A percentile compares a stretch with the other conserved stretches of the same genome.
These are phyloP conservation scores for Eueides isabella DNA, from an alignment of 1,140 invertebrate species.

Conservation along the genomic window DNA sequence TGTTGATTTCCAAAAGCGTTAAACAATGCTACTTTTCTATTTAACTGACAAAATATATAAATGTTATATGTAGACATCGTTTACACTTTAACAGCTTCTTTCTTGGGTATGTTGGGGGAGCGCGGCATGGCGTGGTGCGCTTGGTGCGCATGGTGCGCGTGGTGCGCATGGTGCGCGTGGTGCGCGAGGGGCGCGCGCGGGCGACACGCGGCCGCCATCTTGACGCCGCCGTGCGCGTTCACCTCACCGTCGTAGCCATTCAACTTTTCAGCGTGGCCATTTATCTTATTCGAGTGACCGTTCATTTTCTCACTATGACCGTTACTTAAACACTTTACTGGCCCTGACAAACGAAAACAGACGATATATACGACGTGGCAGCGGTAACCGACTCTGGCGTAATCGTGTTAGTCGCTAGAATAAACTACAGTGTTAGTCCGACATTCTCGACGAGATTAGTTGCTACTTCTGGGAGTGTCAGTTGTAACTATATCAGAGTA, in stretches of 20 bases:
- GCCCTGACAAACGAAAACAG: conserved; percentile 67
- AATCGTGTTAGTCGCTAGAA: conserved; percentile 63
- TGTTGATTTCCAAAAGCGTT: too few species aligned
- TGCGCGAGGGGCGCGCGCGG: neutral
- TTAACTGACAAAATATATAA: conserved; percentile 2
- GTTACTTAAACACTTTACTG: conserved; percentile 60
- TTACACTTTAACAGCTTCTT: conserved; percentile 68
- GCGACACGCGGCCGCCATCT: conserved; percentile 2
- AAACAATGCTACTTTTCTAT: too few species aligned
- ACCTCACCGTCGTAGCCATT: conserved; percentile 49
- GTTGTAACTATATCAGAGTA: conserved; percentile 56
- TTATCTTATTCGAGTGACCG: conserved; percentile 48
- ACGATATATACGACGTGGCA: conserved; percentile 52
- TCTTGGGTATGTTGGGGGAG: conserved; percentile 75
- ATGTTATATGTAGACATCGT: conserved; percentile 47
- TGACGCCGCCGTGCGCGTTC: conserved; percentile 41
- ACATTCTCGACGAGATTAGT: conserved; percentile 45
- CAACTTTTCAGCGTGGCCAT: conserved; percentile 51
- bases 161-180: too few species aligned
- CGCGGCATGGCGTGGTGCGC: conserved; percentile 41
- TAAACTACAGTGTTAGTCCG: conserved; percentile 47
- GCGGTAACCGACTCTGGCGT: conserved; percentile 58
- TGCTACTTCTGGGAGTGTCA: conserved; percentile 60
- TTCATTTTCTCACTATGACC: conserved; percentile 57
- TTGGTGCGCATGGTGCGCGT: neutral